Evolutionary conservation across 2,113 vertebrate genomes (phyloP).

Genomic region (Nothobranchius furzeri): DNA sequence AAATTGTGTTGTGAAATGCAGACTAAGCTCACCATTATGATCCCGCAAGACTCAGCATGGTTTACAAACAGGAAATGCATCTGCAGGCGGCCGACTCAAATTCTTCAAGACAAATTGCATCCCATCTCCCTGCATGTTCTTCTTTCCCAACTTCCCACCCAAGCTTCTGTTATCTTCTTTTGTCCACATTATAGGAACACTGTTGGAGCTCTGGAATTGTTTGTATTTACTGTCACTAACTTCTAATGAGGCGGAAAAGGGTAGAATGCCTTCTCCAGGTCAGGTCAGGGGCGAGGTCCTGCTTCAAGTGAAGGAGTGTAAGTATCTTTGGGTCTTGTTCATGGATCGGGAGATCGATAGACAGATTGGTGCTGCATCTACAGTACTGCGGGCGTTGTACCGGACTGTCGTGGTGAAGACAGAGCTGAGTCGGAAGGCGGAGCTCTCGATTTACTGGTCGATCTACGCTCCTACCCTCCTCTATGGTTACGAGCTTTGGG

Average conservation of each 20-base stretch:
- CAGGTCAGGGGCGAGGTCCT: no score
- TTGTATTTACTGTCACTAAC: slow-evolving; percentile 43
- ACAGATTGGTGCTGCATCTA: no score
- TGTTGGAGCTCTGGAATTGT: slow-evolving; percentile 42
- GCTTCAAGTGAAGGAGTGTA: no score
- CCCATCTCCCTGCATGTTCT: slow-evolving; percentile 30
- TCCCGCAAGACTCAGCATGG: slow-evolving; percentile 2
- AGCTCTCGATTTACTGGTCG: no score
- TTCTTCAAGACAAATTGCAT: slow-evolving; percentile 66
- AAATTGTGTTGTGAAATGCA: slow-evolving; percentile 36
- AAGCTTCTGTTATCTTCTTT: slow-evolving; percentile 23
- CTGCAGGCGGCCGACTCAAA: slow-evolving; percentile 48
- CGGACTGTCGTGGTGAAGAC: no score
- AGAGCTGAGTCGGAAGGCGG: no score
- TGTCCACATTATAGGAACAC: slow-evolving; percentile 35
- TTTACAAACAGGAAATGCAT: slow-evolving; percentile 35
- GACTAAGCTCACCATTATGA: slow-evolving; percentile 18
- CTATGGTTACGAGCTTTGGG: no score
- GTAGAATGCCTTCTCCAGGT: no score
- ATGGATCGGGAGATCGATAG: no score
- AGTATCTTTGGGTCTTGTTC: no score
- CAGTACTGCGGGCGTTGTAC: no score
- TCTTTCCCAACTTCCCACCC: slow-evolving; percentile 6
- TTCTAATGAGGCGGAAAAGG: not conserved
- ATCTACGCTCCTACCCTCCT: no score